Percentiles rank a stretch among this genome's conserved stretches.
Evolutionary conservation across 2,797 vertebrate genomes (phyloP).

Genomic region (Fundulus diaphanus): DNA sequence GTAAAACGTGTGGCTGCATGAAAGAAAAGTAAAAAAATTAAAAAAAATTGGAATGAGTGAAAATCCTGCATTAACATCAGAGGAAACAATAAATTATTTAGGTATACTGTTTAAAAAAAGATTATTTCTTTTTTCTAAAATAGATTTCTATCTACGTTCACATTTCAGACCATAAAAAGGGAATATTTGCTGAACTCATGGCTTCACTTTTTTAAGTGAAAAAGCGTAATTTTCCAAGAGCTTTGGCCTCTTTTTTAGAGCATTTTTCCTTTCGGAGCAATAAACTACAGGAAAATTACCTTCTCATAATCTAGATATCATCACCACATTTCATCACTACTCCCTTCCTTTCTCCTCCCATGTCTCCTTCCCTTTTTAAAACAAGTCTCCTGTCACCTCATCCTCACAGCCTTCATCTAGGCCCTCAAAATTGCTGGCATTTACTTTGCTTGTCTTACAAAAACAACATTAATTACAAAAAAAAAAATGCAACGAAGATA

Average conservation of each 20-base stretch:
- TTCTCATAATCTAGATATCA: constrained; percentile 41
- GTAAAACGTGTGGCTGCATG: too few relatives aligned
- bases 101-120: background rate
- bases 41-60: too few relatives aligned
- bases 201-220: background rate
- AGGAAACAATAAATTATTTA: background rate
- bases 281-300: constrained; percentile 18
- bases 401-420: constrained; percentile 52
- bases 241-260: background rate
- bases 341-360: constrained; percentile 19
- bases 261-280: constrained; percentile 6
- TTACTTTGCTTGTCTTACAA: constrained; percentile 79
- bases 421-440: constrained; percentile 68
- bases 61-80: too few relatives aligned
- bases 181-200: background rate
- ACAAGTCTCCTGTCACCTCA: constrained; percentile 58
- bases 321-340: constrained; percentile 40
- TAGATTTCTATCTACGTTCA: background rate
- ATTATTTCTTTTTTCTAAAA: background rate
- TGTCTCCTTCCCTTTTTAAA: constrained; percentile 15
- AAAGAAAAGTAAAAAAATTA: too few relatives aligned
- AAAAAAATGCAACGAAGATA: constrained; percentile 73
- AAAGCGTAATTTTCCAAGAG: constrained; percentile 7
- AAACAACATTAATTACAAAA: constrained; percentile 71
- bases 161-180: background rate